Conservation (phyloP, 2,797 vertebrate genomes). For the Eulemur albifrons region DNA sequence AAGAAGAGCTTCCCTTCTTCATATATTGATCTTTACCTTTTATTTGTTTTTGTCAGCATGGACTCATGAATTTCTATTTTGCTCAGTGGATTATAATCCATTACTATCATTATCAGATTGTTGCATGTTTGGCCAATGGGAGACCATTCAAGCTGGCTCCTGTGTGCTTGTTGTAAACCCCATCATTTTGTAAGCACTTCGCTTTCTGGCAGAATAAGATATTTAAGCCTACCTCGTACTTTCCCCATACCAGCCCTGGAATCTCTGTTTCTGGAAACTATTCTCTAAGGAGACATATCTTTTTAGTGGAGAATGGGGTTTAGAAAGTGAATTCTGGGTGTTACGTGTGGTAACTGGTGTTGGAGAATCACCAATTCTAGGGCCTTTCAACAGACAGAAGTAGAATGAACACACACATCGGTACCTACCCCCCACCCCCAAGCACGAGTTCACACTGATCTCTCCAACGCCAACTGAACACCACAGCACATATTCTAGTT, state of each 20-base stretch:
- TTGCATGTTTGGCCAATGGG: not conserved
- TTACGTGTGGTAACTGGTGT: not conserved
- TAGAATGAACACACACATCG: not conserved
- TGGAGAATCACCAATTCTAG: not conserved
- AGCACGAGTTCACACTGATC: not conserved
- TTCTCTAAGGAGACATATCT: not conserved
- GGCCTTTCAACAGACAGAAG: not conserved
- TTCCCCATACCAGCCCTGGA: not conserved
- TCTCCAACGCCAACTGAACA: not conserved
- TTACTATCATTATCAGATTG: not conserved
- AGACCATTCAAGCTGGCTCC: not conserved
- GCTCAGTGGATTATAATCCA: not conserved
- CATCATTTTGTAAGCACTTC: not conserved
- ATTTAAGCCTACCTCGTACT: not conserved
- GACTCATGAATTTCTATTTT: not conserved
- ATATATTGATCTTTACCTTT: not conserved
- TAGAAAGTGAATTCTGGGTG: not conserved
- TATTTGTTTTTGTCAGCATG: not conserved
- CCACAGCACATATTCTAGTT: not conserved
- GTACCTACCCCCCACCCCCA: too few species aligned
- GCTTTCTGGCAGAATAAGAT: not conserved
- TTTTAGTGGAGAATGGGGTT: not conserved
- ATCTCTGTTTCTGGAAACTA: not conserved
- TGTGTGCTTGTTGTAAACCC: not conserved
- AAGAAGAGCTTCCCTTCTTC: not conserved